These are phyloP conservation scores for Mesorhabditis spiculigera DNA, from an alignment of 2,888 invertebrate genomes.

Conservation along the genomic window DNA sequence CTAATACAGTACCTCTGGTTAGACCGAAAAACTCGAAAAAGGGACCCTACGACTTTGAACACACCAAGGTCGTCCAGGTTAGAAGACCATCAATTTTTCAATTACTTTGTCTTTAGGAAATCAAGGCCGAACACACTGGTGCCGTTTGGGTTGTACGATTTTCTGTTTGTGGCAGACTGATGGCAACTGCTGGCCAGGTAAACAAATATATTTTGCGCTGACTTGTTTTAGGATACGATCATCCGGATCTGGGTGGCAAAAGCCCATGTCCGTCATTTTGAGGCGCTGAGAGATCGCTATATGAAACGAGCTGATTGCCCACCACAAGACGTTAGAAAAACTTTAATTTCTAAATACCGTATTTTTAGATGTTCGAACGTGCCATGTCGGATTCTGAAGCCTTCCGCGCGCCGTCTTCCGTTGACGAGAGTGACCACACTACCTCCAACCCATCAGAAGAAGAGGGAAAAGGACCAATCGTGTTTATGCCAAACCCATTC, in stretches of 20 bases:
- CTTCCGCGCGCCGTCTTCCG: constrained; percentile 28
- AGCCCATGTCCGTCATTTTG: constrained; percentile 83
- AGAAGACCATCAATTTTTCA: constrained; percentile 61
- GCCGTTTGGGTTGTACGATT: constrained; percentile 99
- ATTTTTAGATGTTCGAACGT: constrained; percentile 18
- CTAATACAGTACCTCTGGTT: constrained; percentile 22
- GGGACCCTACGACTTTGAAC: constrained; percentile 92
- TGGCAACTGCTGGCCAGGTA: constrained; percentile 89
- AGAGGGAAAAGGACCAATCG: constrained; percentile 16
- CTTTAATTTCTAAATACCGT: background rate
- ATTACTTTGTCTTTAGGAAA: constrained; percentile 65
- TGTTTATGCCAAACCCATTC: constrained; percentile 47
- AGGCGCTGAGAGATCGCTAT: constrained; percentile 92
- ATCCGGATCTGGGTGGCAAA: constrained; percentile 90
- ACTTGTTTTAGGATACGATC: constrained; percentile 72
- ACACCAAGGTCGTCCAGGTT: constrained; percentile 80
- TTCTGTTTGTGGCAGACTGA: constrained; percentile 79
- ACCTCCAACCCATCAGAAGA: background rate
- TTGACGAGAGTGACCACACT: constrained; percentile 24
- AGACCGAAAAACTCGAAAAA: constrained; percentile 93
- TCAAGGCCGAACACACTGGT: constrained; percentile 76
- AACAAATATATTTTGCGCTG: background rate
- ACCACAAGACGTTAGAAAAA: background rate
- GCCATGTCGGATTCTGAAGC: constrained; percentile 31
- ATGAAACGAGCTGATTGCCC: constrained; percentile 11